Conservation (phyloP, 2,797 vertebrate species). For the Bovichtus diacanthus region DNA sequence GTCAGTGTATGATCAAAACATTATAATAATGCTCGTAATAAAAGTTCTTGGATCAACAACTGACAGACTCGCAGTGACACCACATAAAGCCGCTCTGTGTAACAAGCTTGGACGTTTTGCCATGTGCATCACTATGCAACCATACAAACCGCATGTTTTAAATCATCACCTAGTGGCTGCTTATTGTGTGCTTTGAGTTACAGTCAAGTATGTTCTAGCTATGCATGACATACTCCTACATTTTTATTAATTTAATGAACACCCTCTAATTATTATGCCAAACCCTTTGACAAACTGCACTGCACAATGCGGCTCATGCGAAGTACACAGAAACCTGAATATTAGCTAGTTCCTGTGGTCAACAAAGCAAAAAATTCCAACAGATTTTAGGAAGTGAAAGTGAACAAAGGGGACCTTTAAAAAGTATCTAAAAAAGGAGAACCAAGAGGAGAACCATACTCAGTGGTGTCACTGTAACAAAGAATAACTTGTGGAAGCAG, state of each 20-base stretch:
- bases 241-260: slow-evolving; percentile 3
- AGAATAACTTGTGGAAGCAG: slow-evolving; percentile 1
- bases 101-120: slow-evolving; percentile 25
- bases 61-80: neutral
- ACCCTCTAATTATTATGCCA: slow-evolving; percentile 3
- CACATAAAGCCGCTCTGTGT: neutral
- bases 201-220: slow-evolving; percentile 3
- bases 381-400: slow-evolving; percentile 7
- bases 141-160: slow-evolving; percentile 41
- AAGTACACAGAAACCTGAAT: slow-evolving; percentile 15
- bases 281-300: neutral
- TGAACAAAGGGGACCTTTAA: neutral
- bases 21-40: no score
- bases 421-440: slow-evolving; percentile 26
- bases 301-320: neutral
- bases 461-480: neutral
- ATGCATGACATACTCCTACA: slow-evolving; percentile 4
- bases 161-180: slow-evolving; percentile 36
- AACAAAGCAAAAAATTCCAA: neutral
- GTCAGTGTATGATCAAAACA: neutral
- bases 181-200: slow-evolving; percentile 10
- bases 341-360: neutral
- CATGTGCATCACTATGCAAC: slow-evolving; percentile 38
- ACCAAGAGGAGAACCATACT: slow-evolving; percentile 13
- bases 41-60: neutral